A percentile compares a stretch with the other conserved stretches of the same genome.
Conservation (phyloP, 2,113 vertebrate species). For the Alethe castanea region DNA sequence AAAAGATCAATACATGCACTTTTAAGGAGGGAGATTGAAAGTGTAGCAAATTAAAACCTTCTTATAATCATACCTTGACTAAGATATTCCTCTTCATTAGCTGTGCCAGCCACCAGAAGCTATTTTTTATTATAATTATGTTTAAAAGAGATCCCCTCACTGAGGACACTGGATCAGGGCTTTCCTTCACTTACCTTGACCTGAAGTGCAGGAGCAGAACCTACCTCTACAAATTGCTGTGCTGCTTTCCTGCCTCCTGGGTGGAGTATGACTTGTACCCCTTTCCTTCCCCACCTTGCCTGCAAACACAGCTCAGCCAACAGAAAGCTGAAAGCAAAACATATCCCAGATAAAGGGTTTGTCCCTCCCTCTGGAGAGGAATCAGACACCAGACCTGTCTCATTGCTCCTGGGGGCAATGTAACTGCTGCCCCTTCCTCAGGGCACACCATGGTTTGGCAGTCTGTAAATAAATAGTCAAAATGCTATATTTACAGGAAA, state of each 20-base stretch:
- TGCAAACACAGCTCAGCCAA: neutral
- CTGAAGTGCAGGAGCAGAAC: neutral
- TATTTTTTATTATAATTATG: neutral
- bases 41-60: neutral
- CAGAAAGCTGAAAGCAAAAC: neutral
- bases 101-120: neutral
- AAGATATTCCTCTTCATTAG: neutral
- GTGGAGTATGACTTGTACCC: neutral
- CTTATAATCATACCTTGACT: neutral
- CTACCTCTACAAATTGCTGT: neutral
- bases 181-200: neutral
- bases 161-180: neutral
- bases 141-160: neutral
- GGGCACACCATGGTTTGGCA: neutral
- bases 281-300: neutral
- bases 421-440: neutral
- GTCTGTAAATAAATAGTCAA: neutral
- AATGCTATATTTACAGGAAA: constrained; percentile 47
- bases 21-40: neutral
- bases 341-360: neutral
- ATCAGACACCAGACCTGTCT: fast-evolving
- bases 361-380: neutral
- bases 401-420: neutral
- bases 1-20: neutral
- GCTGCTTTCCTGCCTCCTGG: neutral